Percentiles rank a stretch among this genome's conserved stretches.
Evolutionary conservation across 53 echinoderm and acorn worm genomes (phyloP).

Genomic region (Holothuria leucospilota): DNA sequence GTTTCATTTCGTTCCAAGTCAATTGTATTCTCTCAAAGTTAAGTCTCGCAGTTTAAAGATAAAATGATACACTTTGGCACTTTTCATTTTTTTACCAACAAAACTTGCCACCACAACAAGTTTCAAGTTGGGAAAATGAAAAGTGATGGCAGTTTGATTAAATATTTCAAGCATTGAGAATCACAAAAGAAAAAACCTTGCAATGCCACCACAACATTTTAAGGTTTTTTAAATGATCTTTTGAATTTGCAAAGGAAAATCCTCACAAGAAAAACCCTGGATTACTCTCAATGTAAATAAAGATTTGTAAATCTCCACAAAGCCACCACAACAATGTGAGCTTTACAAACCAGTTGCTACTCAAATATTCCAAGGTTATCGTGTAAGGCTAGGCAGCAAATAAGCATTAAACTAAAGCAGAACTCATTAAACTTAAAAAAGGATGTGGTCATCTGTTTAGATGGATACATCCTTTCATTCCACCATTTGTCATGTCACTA

Average conservation of each 20-base stretch:
- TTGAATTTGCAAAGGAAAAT: neutral
- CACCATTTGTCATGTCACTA: conserved; percentile 29
- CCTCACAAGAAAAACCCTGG: neutral
- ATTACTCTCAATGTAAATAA: neutral
- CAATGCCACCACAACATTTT: conserved; percentile 19
- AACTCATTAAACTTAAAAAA: neutral
- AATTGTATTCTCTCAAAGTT: conserved; percentile 17
- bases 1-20: neutral
- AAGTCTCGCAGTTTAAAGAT: neutral
- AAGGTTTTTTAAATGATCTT: neutral
- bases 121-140: neutral
- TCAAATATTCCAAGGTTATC: neutral
- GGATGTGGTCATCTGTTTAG: neutral
- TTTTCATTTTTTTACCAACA: neutral
- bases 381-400: neutral
- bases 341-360: conserved; percentile 4
- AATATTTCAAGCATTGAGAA: neutral
- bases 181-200: conserved; percentile 1
- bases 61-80: neutral
- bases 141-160: neutral
- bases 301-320: neutral
- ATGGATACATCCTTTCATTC: neutral
- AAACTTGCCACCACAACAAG: conserved; percentile 40
- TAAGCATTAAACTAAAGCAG: neutral
- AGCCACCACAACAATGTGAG: conserved; percentile 44